Base-by-base conservation (phyloP, 2,113 vertebrate genomes). In the Rhabdomys dilectus region DNA sequence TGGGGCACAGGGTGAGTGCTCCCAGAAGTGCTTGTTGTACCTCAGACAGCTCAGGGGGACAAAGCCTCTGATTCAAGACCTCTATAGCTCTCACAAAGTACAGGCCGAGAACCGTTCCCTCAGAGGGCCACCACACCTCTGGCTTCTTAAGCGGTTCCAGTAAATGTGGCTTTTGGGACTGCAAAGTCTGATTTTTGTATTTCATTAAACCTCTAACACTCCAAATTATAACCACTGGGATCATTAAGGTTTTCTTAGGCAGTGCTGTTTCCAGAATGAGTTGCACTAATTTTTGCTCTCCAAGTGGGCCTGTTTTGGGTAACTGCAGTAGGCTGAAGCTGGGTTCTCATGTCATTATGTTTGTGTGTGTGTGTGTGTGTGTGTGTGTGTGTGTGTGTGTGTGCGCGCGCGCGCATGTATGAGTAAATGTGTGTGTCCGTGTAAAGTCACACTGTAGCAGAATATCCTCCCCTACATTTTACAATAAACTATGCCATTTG, bases 1-100 rank as follows among this genome's bases (percentile, higher is more conserved):
- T 73, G 0, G 1, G 34, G 36, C 16, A 2, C 11, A 36, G 53
- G 78, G 39, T 4, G 77, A 45, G 21, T 16, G 56, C 36, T 42
- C 88, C 58, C 48, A 42, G 39, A n/a, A 2, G n/a, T 0, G 4
- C 12, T 26, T 21, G 60, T 53, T 5, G 2, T 0, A 0, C 17
- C 39, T 0, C n/a, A 0, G 39, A 17, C 13, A 22, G 51, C 77
- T 56, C 68, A 7, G 34, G n/a, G 22, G 22, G 26, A 17, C 81
- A 68, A 22, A 90, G 56, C 48, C 48, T n/a, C 15, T 13, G 26
- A 26, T 11, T 53, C 76, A 17, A 31, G 13, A 62, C 6, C n/a
- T 36, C 42, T 36, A 6, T 7, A 0, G 31, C 42, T 58, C 24
- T 7, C 31, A 9, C 62, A 19, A 48, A 56, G 39, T 8, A 0